Evolutionary conservation across 2,797 vertebrate genomes (phyloP), one percentile per base, ranked within the genome.

Genomic region (Melanotaenia maccullochi): DNA sequence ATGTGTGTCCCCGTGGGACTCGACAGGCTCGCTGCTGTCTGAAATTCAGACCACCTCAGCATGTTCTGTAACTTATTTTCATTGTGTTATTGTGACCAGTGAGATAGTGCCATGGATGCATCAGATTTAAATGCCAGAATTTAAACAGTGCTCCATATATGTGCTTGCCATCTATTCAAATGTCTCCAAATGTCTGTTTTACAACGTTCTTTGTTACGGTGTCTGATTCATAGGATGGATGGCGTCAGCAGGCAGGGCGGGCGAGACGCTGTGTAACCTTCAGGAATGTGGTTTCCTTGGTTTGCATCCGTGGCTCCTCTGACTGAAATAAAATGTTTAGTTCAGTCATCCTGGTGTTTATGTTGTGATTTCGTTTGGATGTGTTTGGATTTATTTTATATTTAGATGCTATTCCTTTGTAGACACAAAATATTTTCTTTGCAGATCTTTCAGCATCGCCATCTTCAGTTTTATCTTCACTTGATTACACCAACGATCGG

Each of bases 1-100:
- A 38, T 18, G 69, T 60, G 85, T 82, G 91, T 93, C 88, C 84
- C 89, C 9, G 86, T 94, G 93, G 92, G 92, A 93, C 81, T 83
- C 89, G 0, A 63, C 84, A 73, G 90, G 84, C 78, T 83, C n/a
- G 60, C 80, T 86, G 60, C 83, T 91, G 92, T 93, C 93, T 94
- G 92, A 93, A 92, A 93, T 94, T 94, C 92, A 93, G 92, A 93
- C 90, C 61, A 3, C 71, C 68, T 85, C 76, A 76, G 85, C 89
- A 91, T 90, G 92, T 82, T 81, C 65, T 73, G 67, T 84, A 87
- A 89, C 83, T 90, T 88, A 87, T 85, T 90, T 70, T 73, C 68
- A 86, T 78, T 82, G 82, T 87, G 52, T 68, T 71, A 3, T 83
- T 78, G 79, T 74, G 66, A 71, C 63, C 44, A 0, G 68, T 70